phyloP scores from a whole-genome alignment of 2,113 vertebrate species.

The Patagioenas fasciata region DNA sequence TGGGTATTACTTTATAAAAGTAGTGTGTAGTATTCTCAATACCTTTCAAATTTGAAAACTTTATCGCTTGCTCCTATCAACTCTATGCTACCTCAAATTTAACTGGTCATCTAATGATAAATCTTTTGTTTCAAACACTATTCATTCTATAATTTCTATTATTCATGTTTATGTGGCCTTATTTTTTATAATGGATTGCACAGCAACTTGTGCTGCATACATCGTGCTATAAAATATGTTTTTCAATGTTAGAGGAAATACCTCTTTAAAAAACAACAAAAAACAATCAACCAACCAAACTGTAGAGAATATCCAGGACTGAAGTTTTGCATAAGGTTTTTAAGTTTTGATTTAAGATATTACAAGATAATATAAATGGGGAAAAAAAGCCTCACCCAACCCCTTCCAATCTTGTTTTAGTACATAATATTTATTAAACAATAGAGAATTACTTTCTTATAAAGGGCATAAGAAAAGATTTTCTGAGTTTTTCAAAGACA shows the following conservation, averaged over 20 bases:
- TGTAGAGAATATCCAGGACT: neutral
- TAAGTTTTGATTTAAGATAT: neutral
- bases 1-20: neutral
- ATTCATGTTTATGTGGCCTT: neutral
- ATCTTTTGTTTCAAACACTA: neutral
- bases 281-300: too few species aligned
- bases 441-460: neutral
- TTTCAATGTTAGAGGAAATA: neutral
- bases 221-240: neutral
- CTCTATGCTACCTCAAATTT: neutral
- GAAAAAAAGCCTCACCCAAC: accelerated
- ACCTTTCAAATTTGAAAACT: neutral
- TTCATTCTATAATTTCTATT: neutral
- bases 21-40: neutral
- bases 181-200: neutral
- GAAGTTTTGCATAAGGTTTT: neutral
- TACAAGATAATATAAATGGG: neutral
- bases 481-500: neutral
- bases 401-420: neutral
- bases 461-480: neutral
- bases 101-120: neutral
- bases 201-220: neutral
- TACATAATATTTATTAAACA: neutral
- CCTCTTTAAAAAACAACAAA: neutral
- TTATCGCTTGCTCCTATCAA: neutral